Conservation (phyloP, 1,140 invertebrate genomes). For the Achroia grisella region DNA sequence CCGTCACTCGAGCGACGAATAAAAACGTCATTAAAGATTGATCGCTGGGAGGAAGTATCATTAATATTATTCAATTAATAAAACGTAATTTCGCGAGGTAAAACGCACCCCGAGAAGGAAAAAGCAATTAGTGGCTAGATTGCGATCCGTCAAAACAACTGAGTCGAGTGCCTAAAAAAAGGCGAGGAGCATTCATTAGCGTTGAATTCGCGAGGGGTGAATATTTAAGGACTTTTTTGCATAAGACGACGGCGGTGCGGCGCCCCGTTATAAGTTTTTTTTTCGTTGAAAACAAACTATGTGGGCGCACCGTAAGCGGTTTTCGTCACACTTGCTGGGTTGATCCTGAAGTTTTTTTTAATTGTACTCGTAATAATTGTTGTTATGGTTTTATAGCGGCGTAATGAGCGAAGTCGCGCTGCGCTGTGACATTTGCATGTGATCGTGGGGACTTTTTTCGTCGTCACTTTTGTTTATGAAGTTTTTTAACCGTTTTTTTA, state of each 20-base stretch:
- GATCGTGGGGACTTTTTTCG: constrained; percentile 49
- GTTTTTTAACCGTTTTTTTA: constrained; percentile 54
- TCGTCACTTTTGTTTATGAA: constrained; percentile 56
- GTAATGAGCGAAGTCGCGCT: constrained; percentile 61
- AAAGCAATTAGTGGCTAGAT: constrained; percentile 73
- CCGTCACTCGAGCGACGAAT: constrained; percentile 55
- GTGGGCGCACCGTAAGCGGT: constrained; percentile 66
- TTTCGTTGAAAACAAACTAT: constrained; percentile 55
- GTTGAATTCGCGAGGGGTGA: constrained; percentile 69
- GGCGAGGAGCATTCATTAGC: constrained; percentile 64
- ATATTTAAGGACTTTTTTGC: constrained; percentile 71
- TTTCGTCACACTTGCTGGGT: constrained; percentile 65
- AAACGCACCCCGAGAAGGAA: constrained; percentile 67
- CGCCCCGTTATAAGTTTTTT: constrained; percentile 57
- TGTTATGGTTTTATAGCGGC: constrained; percentile 63
- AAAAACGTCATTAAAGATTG: constrained; percentile 71
- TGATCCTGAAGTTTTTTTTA: constrained; percentile 61
- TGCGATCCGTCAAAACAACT: constrained; percentile 72
- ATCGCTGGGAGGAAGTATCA: constrained; percentile 66
- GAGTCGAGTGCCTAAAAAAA: constrained; percentile 55
- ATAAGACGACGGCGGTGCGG: constrained; percentile 66
- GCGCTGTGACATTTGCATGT: constrained; percentile 65
- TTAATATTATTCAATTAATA: constrained; percentile 74
- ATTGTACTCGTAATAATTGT: constrained; percentile 64
- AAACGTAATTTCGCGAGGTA: constrained; percentile 69